Percentiles rank a stretch among this genome's conserved stretches.
Conservation (phyloP, 2,888 invertebrate genomes). For the Sceliomorpha sp. region DNA sequence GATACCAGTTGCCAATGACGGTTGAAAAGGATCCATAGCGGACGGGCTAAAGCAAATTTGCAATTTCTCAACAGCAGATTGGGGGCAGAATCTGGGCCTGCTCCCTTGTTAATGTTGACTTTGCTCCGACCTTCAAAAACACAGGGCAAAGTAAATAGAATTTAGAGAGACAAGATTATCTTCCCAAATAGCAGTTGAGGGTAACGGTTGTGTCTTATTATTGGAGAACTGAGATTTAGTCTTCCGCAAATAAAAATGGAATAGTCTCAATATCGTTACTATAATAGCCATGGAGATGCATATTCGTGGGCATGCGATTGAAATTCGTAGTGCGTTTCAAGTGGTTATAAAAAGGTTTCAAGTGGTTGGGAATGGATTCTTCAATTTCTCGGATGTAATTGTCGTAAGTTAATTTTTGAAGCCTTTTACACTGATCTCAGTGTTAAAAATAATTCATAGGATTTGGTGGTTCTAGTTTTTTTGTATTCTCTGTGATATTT, state of each 20-base stretch:
- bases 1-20: constrained; percentile 13
- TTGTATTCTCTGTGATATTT: not conserved
- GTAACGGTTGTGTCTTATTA: not conserved
- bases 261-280: not conserved
- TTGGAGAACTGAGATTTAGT: not conserved
- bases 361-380: not conserved
- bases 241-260: not conserved
- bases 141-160: not conserved
- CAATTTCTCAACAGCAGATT: constrained; percentile 28
- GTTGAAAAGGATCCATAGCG: constrained; percentile 21
- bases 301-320: not conserved
- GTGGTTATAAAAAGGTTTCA: not conserved
- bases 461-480: not conserved
- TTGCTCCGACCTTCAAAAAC: no score
- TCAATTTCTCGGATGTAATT: not conserved
- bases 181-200: not conserved
- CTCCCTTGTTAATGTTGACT: constrained; percentile 1
- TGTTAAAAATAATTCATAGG: not conserved
- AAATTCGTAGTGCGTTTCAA: not conserved
- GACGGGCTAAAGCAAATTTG: constrained; percentile 6
- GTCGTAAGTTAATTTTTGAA: not conserved
- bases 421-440: not conserved
- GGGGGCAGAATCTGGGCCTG: constrained; percentile 46
- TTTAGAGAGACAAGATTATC: not conserved
- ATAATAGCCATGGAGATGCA: not conserved